Percentiles rank a stretch among this genome's conserved stretches.
Conservation (phyloP, 2,797 vertebrate genomes). For the Arctocebus calabarensis region DNA sequence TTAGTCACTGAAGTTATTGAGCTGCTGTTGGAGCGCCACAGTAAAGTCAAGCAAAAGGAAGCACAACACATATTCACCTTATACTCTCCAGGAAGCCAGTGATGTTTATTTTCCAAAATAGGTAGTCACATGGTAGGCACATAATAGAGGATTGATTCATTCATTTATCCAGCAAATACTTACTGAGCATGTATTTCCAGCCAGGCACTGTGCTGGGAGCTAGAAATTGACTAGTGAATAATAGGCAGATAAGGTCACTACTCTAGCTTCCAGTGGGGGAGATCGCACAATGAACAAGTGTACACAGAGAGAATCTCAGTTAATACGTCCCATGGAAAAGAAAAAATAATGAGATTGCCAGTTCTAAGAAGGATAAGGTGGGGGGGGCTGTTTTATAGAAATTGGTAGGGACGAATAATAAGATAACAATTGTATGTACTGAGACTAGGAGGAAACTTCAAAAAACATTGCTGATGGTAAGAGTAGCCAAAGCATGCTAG, state of each 20-base stretch:
- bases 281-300: slow-evolving; percentile 2
- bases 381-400: neutral
- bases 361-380: neutral
- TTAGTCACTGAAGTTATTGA: neutral
- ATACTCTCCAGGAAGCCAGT: neutral
- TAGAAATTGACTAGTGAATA: neutral
- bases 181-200: neutral
- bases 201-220: neutral
- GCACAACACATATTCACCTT: neutral
- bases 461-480: neutral
- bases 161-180: neutral
- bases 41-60: neutral
- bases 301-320: neutral
- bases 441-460: neutral
- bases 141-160: neutral
- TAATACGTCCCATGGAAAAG: slow-evolving; percentile 17
- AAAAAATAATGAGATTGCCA: slow-evolving; percentile 34
- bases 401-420: slow-evolving; percentile 2
- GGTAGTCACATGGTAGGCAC: neutral
- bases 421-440: slow-evolving; percentile 13
- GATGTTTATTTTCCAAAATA: neutral
- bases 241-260: neutral
- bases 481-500: neutral
- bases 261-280: neutral
- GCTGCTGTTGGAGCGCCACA: neutral